Conservation (phyloP, 1,140 invertebrate genomes). For the Drosophila chauvacae region DNA sequence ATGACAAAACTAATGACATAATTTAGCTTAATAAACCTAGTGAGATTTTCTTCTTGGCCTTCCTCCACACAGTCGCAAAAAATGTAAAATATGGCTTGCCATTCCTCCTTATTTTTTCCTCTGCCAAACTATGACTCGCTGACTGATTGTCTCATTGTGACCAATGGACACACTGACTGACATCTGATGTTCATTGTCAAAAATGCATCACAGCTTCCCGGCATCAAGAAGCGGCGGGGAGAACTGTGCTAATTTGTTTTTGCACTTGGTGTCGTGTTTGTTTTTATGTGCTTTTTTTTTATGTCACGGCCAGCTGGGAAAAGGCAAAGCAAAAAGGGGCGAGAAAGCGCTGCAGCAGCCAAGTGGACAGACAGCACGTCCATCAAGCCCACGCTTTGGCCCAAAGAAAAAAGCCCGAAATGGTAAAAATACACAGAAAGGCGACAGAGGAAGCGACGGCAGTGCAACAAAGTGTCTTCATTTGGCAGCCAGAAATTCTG, state of each 20-base stretch:
- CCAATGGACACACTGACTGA: constrained; percentile 47
- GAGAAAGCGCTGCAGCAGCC: constrained; percentile 35
- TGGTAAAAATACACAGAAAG: constrained; percentile 25
- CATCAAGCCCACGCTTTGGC: constrained; percentile 74
- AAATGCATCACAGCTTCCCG: constrained; percentile 63
- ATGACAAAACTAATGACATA: background rate
- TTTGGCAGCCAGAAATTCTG: constrained; percentile 49
- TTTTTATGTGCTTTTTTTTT: constrained; percentile 27
- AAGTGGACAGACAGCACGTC: constrained; percentile 69
- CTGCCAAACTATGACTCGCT: constrained; percentile 41
- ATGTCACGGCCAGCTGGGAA: constrained; percentile 69
- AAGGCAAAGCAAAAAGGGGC: constrained; percentile 55
- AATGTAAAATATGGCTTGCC: constrained; percentile 3
- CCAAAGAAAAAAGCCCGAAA: constrained; percentile 34
- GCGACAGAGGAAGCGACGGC: constrained; percentile 31
- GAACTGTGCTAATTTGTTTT: constrained; percentile 73
- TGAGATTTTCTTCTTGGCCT: background rate
- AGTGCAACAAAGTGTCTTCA: constrained; percentile 76
- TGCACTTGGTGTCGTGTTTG: constrained; percentile 53
- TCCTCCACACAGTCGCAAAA: background rate
- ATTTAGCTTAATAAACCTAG: background rate
- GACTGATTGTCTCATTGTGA: constrained; percentile 47
- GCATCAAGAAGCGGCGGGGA: constrained; percentile 11
- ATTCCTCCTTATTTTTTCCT: background rate
- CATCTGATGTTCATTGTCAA: constrained; percentile 76